Evolutionary conservation across 1,140 invertebrate species (phyloP), one percentile per base, ranked within the genome.

Genomic region (Zelostemma sp.): DNA sequence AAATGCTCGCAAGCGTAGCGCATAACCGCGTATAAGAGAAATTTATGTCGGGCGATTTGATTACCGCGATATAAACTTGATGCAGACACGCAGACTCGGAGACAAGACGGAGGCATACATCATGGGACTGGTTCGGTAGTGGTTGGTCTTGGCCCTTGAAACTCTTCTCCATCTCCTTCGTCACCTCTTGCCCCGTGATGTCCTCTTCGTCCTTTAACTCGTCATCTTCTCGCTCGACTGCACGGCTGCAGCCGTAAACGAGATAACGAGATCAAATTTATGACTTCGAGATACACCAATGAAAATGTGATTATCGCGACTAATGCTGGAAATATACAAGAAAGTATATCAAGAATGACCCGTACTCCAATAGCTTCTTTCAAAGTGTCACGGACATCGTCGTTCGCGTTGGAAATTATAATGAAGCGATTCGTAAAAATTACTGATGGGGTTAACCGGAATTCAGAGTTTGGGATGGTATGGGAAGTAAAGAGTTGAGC

Each of bases 181-280:
- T 77, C 76, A 65, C 57, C 65, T 67, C 60, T 51, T 60, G 56
- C 63, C 59, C 61, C 56, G 74, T 62, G 55, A 59, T 66, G 59
- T 68, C 54, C 57, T 46, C 35, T 49, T 53, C 61, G 56, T 67
- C 56, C 61, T 65, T 35, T 59, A 61, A 61, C 62, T 68, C 73
- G 38, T 60, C 68, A 31, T 25, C 61, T 59, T 74, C 75, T 73
- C 72, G 56, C 71, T 74, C 63, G 35, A 61, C 71, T 74, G 63
- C 71, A 76, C 57, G 73, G 65, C 68, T 76, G 72, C 72, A 75
- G 75, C 75, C 79, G 77, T 83, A 83, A 83, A 83, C 80, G 80
- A 85, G 84, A 85, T 85, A 85, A 85, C 84, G 84, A 85, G 84
- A 85, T 84, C 80, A 83, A 85, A 85, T 85, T 85, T 85, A 85